phyloP scores from a whole-genome alignment of 2,797 vertebrate genomes.

The Adrianichthys oophorus region DNA sequence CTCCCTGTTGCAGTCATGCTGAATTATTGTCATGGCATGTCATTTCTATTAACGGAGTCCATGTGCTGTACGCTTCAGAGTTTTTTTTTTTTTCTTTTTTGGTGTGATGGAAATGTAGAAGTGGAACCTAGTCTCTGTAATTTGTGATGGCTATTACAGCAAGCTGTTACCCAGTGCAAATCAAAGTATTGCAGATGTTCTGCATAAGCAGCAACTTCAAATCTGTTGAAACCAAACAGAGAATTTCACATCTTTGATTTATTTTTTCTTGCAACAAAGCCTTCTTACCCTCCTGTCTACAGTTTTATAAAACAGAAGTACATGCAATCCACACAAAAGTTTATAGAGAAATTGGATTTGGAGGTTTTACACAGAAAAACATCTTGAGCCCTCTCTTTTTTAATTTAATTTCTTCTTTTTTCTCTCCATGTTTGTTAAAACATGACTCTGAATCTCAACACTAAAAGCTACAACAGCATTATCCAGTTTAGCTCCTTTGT shows the following conservation, averaged over 20 bases:
- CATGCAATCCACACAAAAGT: too few relatives aligned
- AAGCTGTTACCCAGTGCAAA: constrained; percentile 48
- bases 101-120: constrained; percentile 17
- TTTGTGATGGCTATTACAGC: constrained; percentile 40
- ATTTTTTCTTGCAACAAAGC: constrained; percentile 25
- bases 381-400: too few relatives aligned
- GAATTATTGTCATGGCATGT: constrained; percentile 20
- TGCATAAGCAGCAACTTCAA: constrained; percentile 30
- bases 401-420: too few relatives aligned
- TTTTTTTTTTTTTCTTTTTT: constrained; percentile 24
- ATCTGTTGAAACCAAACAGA: constrained; percentile 20
- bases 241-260: constrained; percentile 11
- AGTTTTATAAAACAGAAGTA: too few relatives aligned
- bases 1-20: constrained; percentile 3
- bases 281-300: constrained; percentile 37
- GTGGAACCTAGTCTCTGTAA: constrained; percentile 26
- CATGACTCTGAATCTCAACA: too few relatives aligned
- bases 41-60: constrained; percentile 39
- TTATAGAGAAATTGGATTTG: too few relatives aligned
- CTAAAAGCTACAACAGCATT: too few relatives aligned
- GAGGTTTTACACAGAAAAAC: too few relatives aligned
- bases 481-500: too few relatives aligned
- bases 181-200: constrained; percentile 50
- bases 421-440: too few relatives aligned
- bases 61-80: constrained; percentile 11